A percentile compares a stretch with the other conserved stretches of the same genome.
Evolutionary conservation across 1,140 invertebrate species (phyloP).

Genomic region (Hypsibius dujardini): DNA sequence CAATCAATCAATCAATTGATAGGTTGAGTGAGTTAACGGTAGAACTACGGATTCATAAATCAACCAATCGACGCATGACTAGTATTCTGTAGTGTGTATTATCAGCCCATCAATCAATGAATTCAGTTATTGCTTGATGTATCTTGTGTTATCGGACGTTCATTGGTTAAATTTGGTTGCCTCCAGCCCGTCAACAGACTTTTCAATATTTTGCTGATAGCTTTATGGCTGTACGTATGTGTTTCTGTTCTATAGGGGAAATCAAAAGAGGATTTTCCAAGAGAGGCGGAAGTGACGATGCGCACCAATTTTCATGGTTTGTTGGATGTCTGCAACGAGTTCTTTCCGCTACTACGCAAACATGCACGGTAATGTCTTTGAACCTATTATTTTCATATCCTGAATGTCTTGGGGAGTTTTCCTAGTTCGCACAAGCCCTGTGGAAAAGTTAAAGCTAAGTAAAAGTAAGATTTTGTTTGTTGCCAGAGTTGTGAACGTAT

Average conservation of each 20-base stretch:
- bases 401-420: not conserved
- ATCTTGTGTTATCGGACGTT: too few relatives aligned
- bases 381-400: not conserved
- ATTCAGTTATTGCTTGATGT: too few relatives aligned
- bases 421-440: constrained; percentile 21
- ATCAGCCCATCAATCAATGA: too few relatives aligned
- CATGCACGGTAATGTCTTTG: constrained; percentile 36
- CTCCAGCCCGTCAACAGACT: too few relatives aligned
- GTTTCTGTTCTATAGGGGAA: constrained; percentile 39
- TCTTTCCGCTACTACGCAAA: constrained; percentile 48
- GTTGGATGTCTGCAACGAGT: constrained; percentile 41
- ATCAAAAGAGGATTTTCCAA: constrained; percentile 35
- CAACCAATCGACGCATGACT: not conserved
- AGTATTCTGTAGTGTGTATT: constrained; percentile 3
- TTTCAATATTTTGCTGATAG: constrained; percentile 19
- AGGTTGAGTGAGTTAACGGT: not conserved
- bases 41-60: not conserved
- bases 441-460: constrained; percentile 13
- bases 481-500: constrained; percentile 49
- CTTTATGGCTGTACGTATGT: too few relatives aligned
- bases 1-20: not conserved
- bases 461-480: not conserved
- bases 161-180: too few relatives aligned
- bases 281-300: constrained; percentile 51
- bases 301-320: constrained; percentile 49